Evolutionary conservation across 2,797 vertebrate genomes (phyloP), one percentile per base, ranked within the genome.

Genomic region (Limnodromus scolopaceus): DNA sequence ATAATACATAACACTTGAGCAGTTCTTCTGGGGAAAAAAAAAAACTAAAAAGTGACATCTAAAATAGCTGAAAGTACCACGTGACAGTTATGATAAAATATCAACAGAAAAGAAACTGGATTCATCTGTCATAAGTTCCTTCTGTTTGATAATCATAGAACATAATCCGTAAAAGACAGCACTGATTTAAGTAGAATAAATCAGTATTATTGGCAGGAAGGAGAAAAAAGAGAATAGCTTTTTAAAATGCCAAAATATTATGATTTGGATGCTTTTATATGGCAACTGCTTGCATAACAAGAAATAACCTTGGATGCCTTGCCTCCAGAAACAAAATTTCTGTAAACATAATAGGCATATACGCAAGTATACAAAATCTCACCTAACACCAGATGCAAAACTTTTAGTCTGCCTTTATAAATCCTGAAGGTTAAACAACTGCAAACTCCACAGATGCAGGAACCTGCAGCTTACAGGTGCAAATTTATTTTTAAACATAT

Each of bases 101-200:
- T 39, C 69, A 95, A 46, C 53, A 93, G 55, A 89, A 96, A 82
- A 85, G 65, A 90, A 93, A 71, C 32, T 78, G 45, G 57, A 84
- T 96, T 93, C 22, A 88, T 89, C 84, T 95, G 92, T 96, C 88
- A 19, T 17, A 93, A 92, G 5, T 93, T 91, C 38, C n/a, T 90
- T 76, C 92, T 89, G 77, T 96, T 93, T 97, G 92, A 95, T 96
- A 96, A 95, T 94, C 77, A 84, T 0, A 83, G 53, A 95, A 93
- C 49, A 84, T 51, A 87, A 90, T 64, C 70, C 1, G 3, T 74
- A 93, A 43, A 65, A 95, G 87, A 94, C 83, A 94, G 86, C 58
- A 61, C 68, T 80, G 80, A 91, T 89, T 94, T 92, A 95, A 85
- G 74, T 46, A 84, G 57, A 75, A 89, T 39, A 84, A 97, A 91